A percentile compares a stretch with the other conserved stretches of the same genome.
phyloP scores from a whole-genome alignment of 2,797 vertebrate genomes.

The Eospalax fontanierii region DNA sequence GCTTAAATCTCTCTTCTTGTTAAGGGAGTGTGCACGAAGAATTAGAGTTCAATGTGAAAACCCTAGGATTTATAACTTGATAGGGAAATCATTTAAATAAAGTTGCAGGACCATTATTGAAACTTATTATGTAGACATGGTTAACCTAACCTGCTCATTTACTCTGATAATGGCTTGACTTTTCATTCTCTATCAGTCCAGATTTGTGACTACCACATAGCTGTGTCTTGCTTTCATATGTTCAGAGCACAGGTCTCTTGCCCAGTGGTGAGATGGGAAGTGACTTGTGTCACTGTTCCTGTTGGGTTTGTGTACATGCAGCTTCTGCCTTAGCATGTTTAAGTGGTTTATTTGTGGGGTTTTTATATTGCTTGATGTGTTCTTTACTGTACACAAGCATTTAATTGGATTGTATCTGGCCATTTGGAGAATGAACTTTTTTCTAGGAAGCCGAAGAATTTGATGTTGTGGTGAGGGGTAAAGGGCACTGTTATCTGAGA shows the following conservation, averaged over 20 bases:
- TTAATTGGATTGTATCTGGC: constrained; percentile 51
- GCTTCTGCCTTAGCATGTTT: neutral
- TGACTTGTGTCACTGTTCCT: neutral
- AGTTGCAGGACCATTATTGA: neutral
- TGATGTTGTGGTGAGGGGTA: constrained; percentile 52
- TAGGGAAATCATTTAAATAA: neutral
- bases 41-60: neutral
- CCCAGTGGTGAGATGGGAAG: fast-evolving
- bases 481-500: constrained; percentile 76
- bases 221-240: neutral
- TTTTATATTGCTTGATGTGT: constrained; percentile 37
- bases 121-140: fast-evolving
- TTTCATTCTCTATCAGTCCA: neutral
- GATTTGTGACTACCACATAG: fast-evolving
- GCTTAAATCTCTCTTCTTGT: neutral
- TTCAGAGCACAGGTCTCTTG: neutral
- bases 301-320: constrained; percentile 42
- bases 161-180: neutral
- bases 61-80: neutral
- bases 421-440: constrained; percentile 35
- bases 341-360: neutral
- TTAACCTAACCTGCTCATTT: neutral
- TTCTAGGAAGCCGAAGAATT: constrained; percentile 36
- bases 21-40: neutral
- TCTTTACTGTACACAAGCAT: neutral